Base-by-base conservation (phyloP, 2,888 invertebrate genomes). In the Busseola fusca region DNA sequence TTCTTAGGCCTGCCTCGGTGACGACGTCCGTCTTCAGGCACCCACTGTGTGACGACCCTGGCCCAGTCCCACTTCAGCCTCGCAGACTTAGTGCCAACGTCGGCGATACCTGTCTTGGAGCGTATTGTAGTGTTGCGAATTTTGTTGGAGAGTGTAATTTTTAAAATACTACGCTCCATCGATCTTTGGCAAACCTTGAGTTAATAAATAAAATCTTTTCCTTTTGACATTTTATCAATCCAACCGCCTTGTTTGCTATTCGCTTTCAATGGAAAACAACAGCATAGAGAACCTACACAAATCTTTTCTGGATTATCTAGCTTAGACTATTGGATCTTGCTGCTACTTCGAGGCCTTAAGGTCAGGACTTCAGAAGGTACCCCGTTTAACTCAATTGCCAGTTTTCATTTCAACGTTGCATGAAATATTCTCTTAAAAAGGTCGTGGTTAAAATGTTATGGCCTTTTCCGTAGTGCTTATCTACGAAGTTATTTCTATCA, bases 381-480 rank as follows among this genome's bases (percentile, higher is more conserved):
- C 30, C 45, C 18, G 34, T n/a, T 54, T 25, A 21, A 62, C 34
- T 34, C 34, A 52, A 45, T 52, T 60, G 18, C 27, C 18, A 56
- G 25, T 63, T 56, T 64, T 30, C 1, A 45, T 45, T 71, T 56
- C 37, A 37, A 21, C 18, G 16, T 27, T 64, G 37, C 30, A 56
- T 74, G 30, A 48, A 48, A 64, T 48, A 74, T 74, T 42, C 64
- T n/a, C 6, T n/a, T n/a, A n/a, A n/a, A 42, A n/a, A 57, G 12
- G 30, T 57, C 30, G 37, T 21, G 6, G 16, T 5, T 50, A 30
- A 45, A 74, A 21, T 21, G 4, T 14, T 37, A 18, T 40, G n/a
- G 16, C 3, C 30, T 40, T 62, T 64, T 62, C 27, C n/a, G 42
- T 18, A 48, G 16, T 12, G 37, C 21, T 64, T 64, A 27, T 18